Conservation (phyloP, 2,797 vertebrate genomes). For the Glyptemys insculpta region DNA sequence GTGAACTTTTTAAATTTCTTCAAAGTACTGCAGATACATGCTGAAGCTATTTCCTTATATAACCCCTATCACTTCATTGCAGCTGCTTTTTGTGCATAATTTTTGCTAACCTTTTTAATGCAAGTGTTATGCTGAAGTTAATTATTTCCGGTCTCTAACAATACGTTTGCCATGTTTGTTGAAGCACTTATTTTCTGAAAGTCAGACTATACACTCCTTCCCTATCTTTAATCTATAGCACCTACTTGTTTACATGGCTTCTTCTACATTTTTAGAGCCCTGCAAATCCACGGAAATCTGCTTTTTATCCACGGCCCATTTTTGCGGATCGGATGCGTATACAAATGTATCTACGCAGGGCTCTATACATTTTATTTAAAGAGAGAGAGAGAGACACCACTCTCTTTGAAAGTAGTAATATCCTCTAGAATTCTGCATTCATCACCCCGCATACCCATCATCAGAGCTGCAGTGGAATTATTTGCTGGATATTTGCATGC, state of each 20-base stretch:
- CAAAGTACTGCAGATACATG: not conserved
- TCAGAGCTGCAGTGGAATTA: not conserved
- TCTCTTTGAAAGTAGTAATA: not conserved
- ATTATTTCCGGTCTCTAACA: not conserved
- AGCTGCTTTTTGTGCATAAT: not conserved
- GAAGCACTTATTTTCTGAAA: not conserved
- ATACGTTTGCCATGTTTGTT: not conserved
- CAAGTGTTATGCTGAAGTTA: slow-evolving; percentile 6
- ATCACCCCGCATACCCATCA: not conserved
- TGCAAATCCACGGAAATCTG: not conserved
- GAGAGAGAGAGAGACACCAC: not conserved
- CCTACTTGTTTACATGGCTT: slow-evolving; percentile 4
- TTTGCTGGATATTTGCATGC: not conserved
- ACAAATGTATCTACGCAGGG: too few relatives aligned
- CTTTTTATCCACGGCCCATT: too few relatives aligned
- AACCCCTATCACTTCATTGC: slow-evolving; percentile 22
- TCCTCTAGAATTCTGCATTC: not conserved
- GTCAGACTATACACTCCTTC: not conserved
- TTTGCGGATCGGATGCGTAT: too few relatives aligned
- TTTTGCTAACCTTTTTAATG: slow-evolving; percentile 40
- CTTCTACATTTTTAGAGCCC: not conserved
- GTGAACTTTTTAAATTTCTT: rapidly evolving
- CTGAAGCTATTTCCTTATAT: not conserved
- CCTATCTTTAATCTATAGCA: slow-evolving; percentile 34
- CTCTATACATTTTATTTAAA: not conserved